Conservation (phyloP, 2,113 vertebrate species). For the Lepus americanus region DNA sequence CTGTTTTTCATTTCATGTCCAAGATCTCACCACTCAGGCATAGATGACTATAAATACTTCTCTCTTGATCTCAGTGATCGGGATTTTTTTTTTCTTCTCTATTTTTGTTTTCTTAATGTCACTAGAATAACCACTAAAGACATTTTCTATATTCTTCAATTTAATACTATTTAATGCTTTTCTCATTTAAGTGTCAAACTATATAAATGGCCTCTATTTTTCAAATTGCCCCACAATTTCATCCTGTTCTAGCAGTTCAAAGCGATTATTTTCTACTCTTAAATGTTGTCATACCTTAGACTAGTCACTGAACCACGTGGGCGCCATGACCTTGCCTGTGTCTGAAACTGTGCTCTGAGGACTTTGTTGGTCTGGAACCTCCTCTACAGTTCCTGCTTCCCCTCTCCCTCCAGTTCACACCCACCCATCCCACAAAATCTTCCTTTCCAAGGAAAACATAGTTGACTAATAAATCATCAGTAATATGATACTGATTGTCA, state of each 20-base stretch:
- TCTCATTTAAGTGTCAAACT: background rate
- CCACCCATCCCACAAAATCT: background rate
- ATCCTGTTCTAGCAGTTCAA: background rate
- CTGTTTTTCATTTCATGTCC: background rate
- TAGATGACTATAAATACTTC: background rate
- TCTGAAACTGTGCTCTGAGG: background rate
- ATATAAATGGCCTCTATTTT: background rate
- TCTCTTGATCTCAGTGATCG: background rate
- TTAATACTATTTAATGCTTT: background rate
- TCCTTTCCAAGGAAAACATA: background rate
- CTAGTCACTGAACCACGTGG: rapidly evolving
- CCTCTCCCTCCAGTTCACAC: background rate
- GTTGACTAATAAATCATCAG: background rate
- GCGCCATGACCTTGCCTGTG: rapidly evolving
- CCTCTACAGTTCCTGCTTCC: background rate
- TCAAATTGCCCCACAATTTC: background rate
- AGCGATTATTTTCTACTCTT: background rate
- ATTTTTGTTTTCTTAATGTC: background rate
- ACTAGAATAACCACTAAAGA: background rate
- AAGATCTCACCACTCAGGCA: background rate
- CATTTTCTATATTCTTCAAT: background rate
- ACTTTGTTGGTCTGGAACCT: background rate
- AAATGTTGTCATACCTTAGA: background rate
- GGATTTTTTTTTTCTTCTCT: background rate
- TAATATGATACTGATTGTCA: background rate